phyloP scores from a whole-genome alignment of 2,113 vertebrate species.

The Amphilophus citrinellus region DNA sequence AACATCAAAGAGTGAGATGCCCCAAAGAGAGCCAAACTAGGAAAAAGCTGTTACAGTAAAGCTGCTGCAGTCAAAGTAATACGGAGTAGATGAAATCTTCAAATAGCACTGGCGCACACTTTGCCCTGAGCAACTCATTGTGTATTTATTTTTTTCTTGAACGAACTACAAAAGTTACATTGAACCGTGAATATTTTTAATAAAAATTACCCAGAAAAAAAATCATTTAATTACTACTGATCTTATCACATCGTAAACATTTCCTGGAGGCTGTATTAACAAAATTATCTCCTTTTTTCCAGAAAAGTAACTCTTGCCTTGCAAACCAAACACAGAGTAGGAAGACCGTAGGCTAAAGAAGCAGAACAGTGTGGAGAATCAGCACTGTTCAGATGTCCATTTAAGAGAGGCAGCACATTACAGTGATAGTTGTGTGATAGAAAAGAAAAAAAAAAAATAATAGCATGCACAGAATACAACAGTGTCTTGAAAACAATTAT shows the following conservation, averaged over 20 bases:
- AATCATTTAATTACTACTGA: not conserved
- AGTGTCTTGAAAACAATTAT: not conserved
- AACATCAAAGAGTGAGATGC: slow-evolving; percentile 21
- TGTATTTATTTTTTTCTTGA: not conserved
- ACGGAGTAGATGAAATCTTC: slow-evolving; percentile 4
- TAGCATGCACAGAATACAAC: not conserved
- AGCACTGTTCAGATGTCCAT: not conserved
- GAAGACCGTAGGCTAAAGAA: not conserved
- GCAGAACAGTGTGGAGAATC: not conserved
- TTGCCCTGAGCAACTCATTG: not conserved
- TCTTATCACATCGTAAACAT: not conserved
- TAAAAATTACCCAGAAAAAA: fast-evolving
- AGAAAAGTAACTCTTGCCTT: not conserved
- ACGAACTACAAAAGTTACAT: not conserved
- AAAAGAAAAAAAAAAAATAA: not conserved
- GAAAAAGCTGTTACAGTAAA: slow-evolving; percentile 8
- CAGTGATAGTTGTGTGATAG: not conserved
- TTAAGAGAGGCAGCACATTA: not conserved
- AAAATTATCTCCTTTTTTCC: not conserved
- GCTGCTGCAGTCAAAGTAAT: not conserved
- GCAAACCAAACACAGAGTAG: not conserved
- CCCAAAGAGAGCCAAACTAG: not conserved
- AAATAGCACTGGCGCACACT: not conserved
- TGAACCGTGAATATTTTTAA: fast-evolving
- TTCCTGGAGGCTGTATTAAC: not conserved